Evolutionary conservation across 2,797 vertebrate species (phyloP).

Genomic region (Todus mexicanus): DNA sequence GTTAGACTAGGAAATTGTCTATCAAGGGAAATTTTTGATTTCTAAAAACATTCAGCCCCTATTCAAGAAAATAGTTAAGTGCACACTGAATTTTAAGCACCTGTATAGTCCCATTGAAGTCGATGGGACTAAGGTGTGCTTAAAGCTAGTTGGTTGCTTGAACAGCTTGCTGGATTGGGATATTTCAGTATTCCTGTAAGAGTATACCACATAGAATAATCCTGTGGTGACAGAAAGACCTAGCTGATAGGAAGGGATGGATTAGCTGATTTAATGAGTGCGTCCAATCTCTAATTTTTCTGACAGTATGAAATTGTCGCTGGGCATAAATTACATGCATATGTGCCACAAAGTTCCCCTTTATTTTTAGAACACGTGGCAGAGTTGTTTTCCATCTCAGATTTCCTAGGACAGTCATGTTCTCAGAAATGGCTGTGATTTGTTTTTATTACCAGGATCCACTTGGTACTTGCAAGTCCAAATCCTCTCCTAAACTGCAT

Average conservation of each 20-base stretch:
- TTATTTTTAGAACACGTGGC: constrained; percentile 39
- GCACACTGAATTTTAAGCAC: constrained; percentile 43
- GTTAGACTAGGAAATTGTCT: constrained; percentile 37
- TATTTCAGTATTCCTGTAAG: constrained; percentile 25
- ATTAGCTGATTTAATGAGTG: constrained; percentile 60
- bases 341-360: constrained; percentile 25
- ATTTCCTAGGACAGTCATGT: constrained; percentile 43
- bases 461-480: neutral
- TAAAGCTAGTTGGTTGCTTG: neutral
- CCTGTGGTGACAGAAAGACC: constrained; percentile 52
- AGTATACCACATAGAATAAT: constrained; percentile 11
- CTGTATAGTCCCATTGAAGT: constrained; percentile 11
- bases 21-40: neutral
- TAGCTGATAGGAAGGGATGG: constrained; percentile 51
- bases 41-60: constrained; percentile 4
- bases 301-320: constrained; percentile 57
- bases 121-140: constrained; percentile 7
- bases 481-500: constrained; percentile 21
- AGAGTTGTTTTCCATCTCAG: constrained; percentile 41
- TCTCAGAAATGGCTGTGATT: constrained; percentile 7
- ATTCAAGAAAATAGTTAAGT: constrained; percentile 31
- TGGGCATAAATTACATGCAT: constrained; percentile 53
- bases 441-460: constrained; percentile 19
- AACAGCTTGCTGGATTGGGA: constrained; percentile 8
- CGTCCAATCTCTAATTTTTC: constrained; percentile 58